phyloP scores from a whole-genome alignment of 2,113 vertebrate genomes.

The Pavo muticus region DNA sequence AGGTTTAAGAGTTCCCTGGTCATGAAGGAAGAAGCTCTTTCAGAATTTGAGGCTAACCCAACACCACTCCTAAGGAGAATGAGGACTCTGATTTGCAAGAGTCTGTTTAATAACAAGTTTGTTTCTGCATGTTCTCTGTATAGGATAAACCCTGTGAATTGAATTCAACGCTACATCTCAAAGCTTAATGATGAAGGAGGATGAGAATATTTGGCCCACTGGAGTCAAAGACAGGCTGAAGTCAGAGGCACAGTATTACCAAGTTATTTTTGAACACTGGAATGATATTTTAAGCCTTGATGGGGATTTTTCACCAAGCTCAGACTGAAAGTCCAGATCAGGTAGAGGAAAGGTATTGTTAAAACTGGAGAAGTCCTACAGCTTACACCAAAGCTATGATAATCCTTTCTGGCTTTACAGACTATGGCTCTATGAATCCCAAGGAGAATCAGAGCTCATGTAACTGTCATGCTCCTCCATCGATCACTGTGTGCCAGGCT shows the following conservation, averaged over 20 bases:
- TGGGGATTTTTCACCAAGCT: background rate
- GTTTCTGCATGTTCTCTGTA: background rate
- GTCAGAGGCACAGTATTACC: background rate
- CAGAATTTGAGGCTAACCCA: background rate
- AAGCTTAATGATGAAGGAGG: background rate
- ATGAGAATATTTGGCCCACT: background rate
- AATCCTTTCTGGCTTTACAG: background rate
- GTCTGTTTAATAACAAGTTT: background rate
- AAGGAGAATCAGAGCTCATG: background rate
- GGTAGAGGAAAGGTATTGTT: background rate
- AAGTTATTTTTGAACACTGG: background rate
- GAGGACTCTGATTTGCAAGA: background rate
- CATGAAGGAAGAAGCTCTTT: background rate
- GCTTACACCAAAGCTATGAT: background rate
- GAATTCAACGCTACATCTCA: background rate
- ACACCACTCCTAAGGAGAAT: background rate
- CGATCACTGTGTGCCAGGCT: background rate
- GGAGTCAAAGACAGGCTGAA: background rate
- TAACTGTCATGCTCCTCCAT: fast-evolving
- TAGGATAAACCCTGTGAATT: background rate
- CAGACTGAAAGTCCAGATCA: background rate
- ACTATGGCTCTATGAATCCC: background rate
- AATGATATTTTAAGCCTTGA: background rate
- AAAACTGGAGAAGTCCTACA: background rate
- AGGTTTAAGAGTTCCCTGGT: background rate